These are phyloP conservation scores for Chitala chitala DNA, from an alignment of 2,113 vertebrate species.

Conservation along the genomic window DNA sequence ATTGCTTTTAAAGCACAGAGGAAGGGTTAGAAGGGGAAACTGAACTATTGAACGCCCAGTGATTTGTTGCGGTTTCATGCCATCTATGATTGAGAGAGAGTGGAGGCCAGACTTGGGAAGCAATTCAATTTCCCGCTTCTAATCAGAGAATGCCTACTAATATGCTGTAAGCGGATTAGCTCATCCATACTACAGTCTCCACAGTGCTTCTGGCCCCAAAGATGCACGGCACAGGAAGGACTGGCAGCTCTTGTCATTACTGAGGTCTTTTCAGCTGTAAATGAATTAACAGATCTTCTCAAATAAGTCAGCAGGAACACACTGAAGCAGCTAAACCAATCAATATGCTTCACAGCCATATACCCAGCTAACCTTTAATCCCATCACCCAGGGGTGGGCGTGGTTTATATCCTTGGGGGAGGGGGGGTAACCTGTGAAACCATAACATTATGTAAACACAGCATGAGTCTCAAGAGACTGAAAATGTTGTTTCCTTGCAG, in stretches of 20 bases:
- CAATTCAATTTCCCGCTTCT: slow-evolving; percentile 22
- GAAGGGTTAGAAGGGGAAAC: not conserved
- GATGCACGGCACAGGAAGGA: not conserved
- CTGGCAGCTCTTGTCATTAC: slow-evolving; percentile 2
- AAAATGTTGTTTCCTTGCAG: too few relatives aligned
- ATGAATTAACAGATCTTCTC: slow-evolving; percentile 13
- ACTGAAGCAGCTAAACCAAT: slow-evolving; percentile 17
- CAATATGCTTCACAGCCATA: not conserved
- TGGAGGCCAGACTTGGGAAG: not conserved
- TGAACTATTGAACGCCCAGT: not conserved
- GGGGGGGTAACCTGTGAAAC: too few relatives aligned
- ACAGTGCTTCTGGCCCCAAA: not conserved
- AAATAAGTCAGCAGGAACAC: not conserved
- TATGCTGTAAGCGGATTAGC: slow-evolving; percentile 19
- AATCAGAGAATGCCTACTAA: slow-evolving; percentile 23
- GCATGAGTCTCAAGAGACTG: too few relatives aligned
- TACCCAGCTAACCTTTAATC: not conserved
- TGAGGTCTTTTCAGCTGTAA: slow-evolving; percentile 6
- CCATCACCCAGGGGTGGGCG: not conserved
- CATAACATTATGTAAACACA: too few relatives aligned
- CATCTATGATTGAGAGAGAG: not conserved
- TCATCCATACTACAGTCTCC: slow-evolving; percentile 22
- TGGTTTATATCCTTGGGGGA: too few relatives aligned
- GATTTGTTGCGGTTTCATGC: not conserved
- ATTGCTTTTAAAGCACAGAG: not conserved